These are phyloP conservation scores for Mythimna impura DNA, from an alignment of 2,888 invertebrate genomes.

Conservation along the genomic window DNA sequence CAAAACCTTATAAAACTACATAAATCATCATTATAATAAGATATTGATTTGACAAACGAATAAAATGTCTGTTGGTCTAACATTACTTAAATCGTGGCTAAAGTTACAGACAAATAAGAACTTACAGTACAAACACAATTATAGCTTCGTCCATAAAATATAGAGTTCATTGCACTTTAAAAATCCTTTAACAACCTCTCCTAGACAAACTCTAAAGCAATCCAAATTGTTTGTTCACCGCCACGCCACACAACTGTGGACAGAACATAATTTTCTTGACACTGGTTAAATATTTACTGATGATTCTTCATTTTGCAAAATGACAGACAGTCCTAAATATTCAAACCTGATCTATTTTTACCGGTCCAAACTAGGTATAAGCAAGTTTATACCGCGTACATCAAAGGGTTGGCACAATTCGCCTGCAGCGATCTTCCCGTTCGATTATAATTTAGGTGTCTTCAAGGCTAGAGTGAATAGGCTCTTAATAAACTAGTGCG, in stretches of 20 bases:
- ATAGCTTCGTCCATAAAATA: not conserved
- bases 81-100: not conserved
- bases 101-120: slow-evolving; percentile 34
- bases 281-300: slow-evolving; percentile 17
- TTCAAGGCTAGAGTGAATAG: no score
- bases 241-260: not conserved
- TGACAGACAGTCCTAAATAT: not conserved
- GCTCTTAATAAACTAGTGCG: no score
- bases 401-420: no score
- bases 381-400: no score
- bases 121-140: slow-evolving; percentile 10
- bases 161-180: slow-evolving; percentile 21
- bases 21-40: no score
- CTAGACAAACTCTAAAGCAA: not conserved
- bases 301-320: not conserved
- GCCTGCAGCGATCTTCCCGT: no score
- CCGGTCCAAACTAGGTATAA: no score
- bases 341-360: not conserved
- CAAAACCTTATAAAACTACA: no score
- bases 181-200: not conserved
- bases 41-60: not conserved
- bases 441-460: no score
- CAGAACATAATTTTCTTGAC: not conserved
- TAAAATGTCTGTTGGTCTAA: not conserved
- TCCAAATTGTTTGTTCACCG: not conserved